phyloP scores from a whole-genome alignment of 2,888 invertebrate species.

The Pandemis cinnamomeana region DNA sequence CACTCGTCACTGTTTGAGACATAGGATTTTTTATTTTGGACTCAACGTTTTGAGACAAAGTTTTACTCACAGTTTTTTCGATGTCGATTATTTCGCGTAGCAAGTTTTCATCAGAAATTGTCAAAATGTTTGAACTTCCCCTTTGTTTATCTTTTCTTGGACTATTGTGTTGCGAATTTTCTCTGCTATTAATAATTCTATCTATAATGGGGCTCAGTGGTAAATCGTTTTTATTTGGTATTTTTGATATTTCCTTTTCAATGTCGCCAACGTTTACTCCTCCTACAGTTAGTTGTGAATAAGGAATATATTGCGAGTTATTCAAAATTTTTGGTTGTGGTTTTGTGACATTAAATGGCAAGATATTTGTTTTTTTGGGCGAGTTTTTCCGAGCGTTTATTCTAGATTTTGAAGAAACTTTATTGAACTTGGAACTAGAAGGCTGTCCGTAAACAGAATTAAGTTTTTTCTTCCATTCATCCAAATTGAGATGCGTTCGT shows the following conservation, averaged over 20 bases:
- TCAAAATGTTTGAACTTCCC: conserved; percentile 60
- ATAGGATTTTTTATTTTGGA: conserved; percentile 47
- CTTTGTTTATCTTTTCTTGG: conserved; percentile 53
- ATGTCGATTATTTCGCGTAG: conserved; percentile 76
- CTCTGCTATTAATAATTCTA: conserved; percentile 70
- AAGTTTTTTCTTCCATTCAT: conserved; percentile 73
- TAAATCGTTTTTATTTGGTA: conserved; percentile 65
- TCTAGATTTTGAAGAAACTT: conserved; percentile 47
- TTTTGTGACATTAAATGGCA: conserved; percentile 36
- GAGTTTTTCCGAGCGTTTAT: conserved; percentile 46
- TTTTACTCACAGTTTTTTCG: conserved; percentile 67
- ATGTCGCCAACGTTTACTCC: conserved; percentile 74
- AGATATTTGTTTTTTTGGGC: conserved; percentile 48
- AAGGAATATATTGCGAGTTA: conserved; percentile 77
- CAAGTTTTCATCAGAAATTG: conserved; percentile 78
- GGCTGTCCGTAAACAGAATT: conserved; percentile 66
- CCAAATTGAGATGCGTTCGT: conserved; percentile 56
- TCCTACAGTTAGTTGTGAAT: conserved; percentile 77
- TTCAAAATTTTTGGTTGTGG: conserved; percentile 50
- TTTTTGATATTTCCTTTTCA: conserved; percentile 70
- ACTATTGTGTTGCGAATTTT: conserved; percentile 67
- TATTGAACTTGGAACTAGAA: conserved; percentile 51
- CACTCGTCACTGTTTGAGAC: conserved; percentile 47
- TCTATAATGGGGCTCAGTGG: conserved; percentile 72
- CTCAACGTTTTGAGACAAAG: conserved; percentile 58